These are phyloP conservation scores for Falcaria lacertinaria DNA, from an alignment of 2,888 invertebrate genomes.

Conservation along the genomic window DNA sequence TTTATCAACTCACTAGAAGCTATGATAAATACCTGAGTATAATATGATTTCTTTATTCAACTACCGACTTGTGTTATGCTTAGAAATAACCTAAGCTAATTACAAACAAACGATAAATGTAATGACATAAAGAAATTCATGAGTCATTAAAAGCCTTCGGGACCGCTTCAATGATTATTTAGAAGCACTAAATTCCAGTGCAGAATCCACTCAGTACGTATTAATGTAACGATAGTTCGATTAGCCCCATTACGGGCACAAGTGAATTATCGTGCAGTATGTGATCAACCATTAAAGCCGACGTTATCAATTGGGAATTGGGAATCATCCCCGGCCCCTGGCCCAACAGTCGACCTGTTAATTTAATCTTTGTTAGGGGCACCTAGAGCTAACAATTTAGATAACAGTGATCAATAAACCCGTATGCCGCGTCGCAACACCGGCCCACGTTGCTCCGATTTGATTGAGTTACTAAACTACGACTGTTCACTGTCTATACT, in stretches of 20 bases:
- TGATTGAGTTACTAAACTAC: conserved; percentile 68
- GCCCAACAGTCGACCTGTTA: conserved; percentile 61
- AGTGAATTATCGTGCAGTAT: conserved; percentile 55
- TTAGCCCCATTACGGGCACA: conserved; percentile 61
- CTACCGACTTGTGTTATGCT: too few relatives aligned
- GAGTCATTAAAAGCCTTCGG: too few relatives aligned
- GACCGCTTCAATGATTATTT: background rate
- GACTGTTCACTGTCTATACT: conserved; percentile 39
- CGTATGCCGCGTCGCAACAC: conserved; percentile 50
- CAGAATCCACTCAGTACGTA: conserved; percentile 30
- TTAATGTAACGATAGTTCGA: conserved; percentile 57
- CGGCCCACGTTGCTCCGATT: conserved; percentile 53
- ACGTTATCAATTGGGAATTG: conserved; percentile 51
- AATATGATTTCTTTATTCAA: too few relatives aligned
- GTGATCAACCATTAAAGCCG: conserved; percentile 51
- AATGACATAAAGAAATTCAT: too few relatives aligned
- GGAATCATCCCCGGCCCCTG: conserved; percentile 35
- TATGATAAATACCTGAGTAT: too few relatives aligned
- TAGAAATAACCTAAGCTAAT: too few relatives aligned
- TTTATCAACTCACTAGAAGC: too few relatives aligned
- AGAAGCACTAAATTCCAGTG: conserved; percentile 8
- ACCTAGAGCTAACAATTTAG: conserved; percentile 67
- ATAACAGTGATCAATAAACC: conserved; percentile 72
- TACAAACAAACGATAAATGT: too few relatives aligned
- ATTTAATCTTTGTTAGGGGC: conserved; percentile 67